A percentile compares a stretch with the other conserved stretches of the same genome.
These are phyloP conservation scores for Acridotheres tristis DNA, from an alignment of 2,797 vertebrate species.

Conservation along the genomic window DNA sequence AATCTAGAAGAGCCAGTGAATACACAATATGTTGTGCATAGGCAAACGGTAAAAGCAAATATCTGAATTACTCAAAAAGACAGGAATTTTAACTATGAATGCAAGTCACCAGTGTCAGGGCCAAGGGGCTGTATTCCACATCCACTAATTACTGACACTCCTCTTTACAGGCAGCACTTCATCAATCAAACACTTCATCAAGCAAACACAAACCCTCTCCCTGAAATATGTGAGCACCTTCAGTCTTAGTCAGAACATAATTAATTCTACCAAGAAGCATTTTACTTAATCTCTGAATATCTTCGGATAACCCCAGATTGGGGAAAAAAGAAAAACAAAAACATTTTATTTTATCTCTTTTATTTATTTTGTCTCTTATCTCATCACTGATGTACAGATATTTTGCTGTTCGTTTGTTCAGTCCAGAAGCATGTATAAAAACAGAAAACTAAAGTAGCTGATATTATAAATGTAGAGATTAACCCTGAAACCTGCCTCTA, in stretches of 20 bases:
- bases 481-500: slow-evolving; percentile 23
- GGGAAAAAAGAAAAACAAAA: background rate
- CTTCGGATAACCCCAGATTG: background rate
- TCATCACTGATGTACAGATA: background rate
- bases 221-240: background rate
- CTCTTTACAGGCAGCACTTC: background rate
- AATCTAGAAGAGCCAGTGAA: background rate
- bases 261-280: background rate
- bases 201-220: background rate
- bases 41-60: background rate
- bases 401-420: background rate
- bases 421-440: background rate
- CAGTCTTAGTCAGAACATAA: background rate
- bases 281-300: background rate
- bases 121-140: background rate
- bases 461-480: background rate
- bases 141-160: background rate
- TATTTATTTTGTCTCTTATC: background rate
- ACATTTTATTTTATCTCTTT: too few species aligned
- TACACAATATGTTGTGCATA: fast-evolving
- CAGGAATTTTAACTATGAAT: background rate
- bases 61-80: background rate
- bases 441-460: background rate
- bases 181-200: background rate
- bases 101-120: background rate